phyloP scores from a whole-genome alignment of 2,888 invertebrate species.

The Graphium colonna region DNA sequence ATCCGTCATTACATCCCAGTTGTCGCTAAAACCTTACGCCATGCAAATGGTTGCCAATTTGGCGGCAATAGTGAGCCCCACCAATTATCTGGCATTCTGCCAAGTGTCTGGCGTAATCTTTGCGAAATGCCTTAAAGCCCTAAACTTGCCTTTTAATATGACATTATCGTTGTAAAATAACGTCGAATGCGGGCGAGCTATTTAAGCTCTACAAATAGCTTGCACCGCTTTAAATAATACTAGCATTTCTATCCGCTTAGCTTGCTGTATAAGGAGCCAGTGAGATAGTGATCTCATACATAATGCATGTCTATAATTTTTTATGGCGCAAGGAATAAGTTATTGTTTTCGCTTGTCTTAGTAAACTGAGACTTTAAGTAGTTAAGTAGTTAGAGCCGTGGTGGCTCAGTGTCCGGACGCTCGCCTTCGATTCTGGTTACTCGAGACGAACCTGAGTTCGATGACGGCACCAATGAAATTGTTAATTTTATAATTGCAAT shows the following conservation, averaged over 20 bases:
- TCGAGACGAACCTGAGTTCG: no score
- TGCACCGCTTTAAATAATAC: background rate
- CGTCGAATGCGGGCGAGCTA: constrained; percentile 5
- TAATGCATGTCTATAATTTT: no score
- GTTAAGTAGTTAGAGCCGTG: no score
- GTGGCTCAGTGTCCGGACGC: no score
- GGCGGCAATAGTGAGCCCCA: constrained; percentile 42
- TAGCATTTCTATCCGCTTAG: constrained; percentile 6
- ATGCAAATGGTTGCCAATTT: constrained; percentile 49
- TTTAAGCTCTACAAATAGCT: constrained; percentile 36
- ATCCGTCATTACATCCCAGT: background rate
- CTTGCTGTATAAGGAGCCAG: background rate
- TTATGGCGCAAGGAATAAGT: constrained; percentile 18
- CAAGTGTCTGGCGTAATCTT: constrained; percentile 43
- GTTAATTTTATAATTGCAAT: no score
- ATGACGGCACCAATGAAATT: no score
- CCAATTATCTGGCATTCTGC: constrained; percentile 48
- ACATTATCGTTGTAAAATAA: constrained; percentile 29
- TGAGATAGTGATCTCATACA: no score
- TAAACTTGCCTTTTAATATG: constrained; percentile 38
- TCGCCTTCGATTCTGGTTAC: no score
- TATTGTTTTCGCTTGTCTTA: constrained; percentile 16
- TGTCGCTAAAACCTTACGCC: constrained; percentile 35
- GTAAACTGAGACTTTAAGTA: no score
- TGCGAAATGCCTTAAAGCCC: constrained; percentile 31